A percentile compares a stretch with the other conserved stretches of the same genome.
Evolutionary conservation across 2,888 invertebrate genomes (phyloP).

Genomic region (Mesoligia furuncula): DNA sequence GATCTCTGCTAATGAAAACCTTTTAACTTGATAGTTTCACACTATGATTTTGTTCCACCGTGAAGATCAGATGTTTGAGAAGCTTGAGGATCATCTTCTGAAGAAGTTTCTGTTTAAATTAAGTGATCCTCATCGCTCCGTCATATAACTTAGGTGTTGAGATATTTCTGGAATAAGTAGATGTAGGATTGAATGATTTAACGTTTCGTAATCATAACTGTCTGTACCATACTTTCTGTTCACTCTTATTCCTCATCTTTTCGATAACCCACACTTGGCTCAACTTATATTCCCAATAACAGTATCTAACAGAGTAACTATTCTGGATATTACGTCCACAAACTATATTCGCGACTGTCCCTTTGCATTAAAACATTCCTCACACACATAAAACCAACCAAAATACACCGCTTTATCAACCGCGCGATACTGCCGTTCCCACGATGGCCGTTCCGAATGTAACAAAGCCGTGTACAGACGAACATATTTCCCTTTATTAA

Average conservation of each 20-base stretch:
- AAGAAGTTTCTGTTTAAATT: neutral
- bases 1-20: slow-evolving; percentile 42
- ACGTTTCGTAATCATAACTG: neutral
- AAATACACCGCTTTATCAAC: slow-evolving; percentile 1
- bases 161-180: neutral
- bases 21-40: slow-evolving; percentile 51
- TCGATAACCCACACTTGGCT: neutral
- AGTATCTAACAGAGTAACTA: neutral
- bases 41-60: neutral
- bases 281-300: neutral
- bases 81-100: neutral
- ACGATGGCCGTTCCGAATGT: neutral
- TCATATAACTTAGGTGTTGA: neutral
- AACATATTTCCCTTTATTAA: slow-evolving; percentile 18
- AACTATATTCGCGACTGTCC: neutral
- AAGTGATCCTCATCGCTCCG: neutral
- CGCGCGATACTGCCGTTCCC: neutral
- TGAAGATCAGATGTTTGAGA: slow-evolving; percentile 1
- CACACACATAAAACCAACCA: neutral
- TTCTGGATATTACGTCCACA: neutral
- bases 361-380: neutral
- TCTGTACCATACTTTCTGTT: neutral
- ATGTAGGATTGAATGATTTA: neutral
- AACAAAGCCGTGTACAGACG: neutral
- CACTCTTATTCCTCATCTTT: neutral